Base-by-base conservation (phyloP, 2,888 invertebrate species). In the Phortica magna region DNA sequence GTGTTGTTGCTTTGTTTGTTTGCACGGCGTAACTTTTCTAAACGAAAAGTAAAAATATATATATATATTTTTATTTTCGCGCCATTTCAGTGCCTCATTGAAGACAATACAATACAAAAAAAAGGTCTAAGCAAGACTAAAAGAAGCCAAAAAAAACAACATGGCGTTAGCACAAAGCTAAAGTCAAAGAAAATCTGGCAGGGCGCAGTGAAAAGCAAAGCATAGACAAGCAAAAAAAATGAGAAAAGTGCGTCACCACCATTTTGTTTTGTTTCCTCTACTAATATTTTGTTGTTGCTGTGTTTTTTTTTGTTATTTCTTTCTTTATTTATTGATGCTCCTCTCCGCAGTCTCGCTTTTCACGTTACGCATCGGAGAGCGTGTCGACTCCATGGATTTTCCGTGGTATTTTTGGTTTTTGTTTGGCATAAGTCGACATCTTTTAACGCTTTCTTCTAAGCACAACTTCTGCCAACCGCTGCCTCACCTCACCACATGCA, bases 281-380 rank as follows among this genome's bases (percentile, higher is more conserved):
- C 41, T 74, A 31, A 31, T 7, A 65, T 67, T 19, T 64, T 71
- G 19, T 22, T 61, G 43, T 41, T 43, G 42, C 22, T n/a, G n/a
- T n/a, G n/a, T 42, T 59, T 61, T 73, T 41, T 73, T 76, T 74
- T 83, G 81, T 78, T 82, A 81, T 87, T 88, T 87, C 83, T 85
- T 72, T 74, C 78, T 75, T 88, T 86, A 85, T 84, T 85, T 85
- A 87, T 86, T 85, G 84, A 88, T 87, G 87, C 87, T 87, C 84
- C 19, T n/a, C 70, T 53, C 48, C 70, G 22, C 14, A 65, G 10
- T 68, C 75, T 72, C 64, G 67, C 57, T 65, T 61, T 57, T 71
- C 65, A 31, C 57, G 42, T 71, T 61, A 55, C 19, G 67, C 42
- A 41, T 70, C 55, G 14, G 17, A 59, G 31, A 4, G 48, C 57